Evolutionary conservation across 2,797 vertebrate species (phyloP), one percentile per base, ranked within the genome.

Genomic region (Siniperca undulata): DNA sequence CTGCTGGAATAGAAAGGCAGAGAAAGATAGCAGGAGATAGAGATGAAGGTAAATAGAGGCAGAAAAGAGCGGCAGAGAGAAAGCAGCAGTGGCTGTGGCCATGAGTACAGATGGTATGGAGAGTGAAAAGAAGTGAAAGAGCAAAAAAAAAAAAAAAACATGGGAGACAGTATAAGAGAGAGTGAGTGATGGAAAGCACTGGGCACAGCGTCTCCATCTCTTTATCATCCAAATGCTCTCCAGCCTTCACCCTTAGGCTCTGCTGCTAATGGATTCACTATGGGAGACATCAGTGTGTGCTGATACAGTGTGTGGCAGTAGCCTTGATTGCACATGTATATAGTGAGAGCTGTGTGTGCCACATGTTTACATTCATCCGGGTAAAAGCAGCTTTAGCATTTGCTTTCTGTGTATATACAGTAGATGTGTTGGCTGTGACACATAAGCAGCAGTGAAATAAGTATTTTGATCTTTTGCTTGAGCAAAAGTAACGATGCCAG

Each of bases 221-320:
- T 80, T 79, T 50, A 64, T 83, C 48, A 50, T 71, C 72, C 59
- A 67, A n/a, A 78, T 60, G 77, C 64, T 86, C 74, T 80, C 13
- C 70, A 44, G 65, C 80, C 42, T 78, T 77, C 64, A 73, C 82
- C 70, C 70, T 3, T 27, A 74, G 75, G 65, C 77, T 52, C 71
- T 34, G 82, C 82, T 82, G 64, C 64, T 88, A 89, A 91, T 90
- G 83, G 83, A 78, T 83, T 74, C 70, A 48, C 81, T 60, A 44
- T 74, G 74, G 66, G 59, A 46, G 6, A 69, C 68, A n/a, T 30
- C n/a, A 30, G n/a, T 44, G 70, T 38, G 59, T 40, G 64, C 52
- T 19, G 22, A 53, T 24, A 59, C 17, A 70, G 2, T 58, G 56
- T 40, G 58, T 60, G 40, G 69, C 68, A 66, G 66, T 1, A 22